Evolutionary conservation across 2,113 vertebrate species (phyloP).

Genomic region (Bubo blakistoni): DNA sequence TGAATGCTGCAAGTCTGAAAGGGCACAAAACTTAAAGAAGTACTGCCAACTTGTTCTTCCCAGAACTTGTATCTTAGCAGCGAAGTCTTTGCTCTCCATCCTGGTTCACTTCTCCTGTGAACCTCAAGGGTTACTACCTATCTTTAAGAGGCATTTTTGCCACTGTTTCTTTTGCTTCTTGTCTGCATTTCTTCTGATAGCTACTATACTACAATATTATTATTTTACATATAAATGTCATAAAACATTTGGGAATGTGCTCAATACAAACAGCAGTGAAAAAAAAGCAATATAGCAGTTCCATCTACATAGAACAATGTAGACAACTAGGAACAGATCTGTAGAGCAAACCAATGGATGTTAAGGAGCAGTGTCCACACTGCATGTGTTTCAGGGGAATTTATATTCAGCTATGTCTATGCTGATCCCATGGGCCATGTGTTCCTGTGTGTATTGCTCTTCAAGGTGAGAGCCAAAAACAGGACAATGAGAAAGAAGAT

Average conservation of each 20-base stretch:
- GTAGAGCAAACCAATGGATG: not conserved
- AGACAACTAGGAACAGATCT: not conserved
- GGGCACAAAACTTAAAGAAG: not conserved
- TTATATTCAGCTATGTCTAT: not conserved
- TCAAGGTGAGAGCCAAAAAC: not conserved
- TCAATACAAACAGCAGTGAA: not conserved
- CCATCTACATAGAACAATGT: not conserved
- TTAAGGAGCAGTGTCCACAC: not conserved
- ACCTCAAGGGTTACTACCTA: not conserved
- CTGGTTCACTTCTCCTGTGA: not conserved
- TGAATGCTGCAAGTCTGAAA: not conserved
- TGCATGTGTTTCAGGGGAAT: not conserved
- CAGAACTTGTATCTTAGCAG: not conserved
- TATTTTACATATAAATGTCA: not conserved
- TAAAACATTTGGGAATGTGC: not conserved
- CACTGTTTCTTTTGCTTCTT: not conserved
- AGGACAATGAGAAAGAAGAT: not conserved
- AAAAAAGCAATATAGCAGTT: not conserved
- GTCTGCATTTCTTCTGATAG: not conserved
- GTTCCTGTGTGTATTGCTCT: not conserved
- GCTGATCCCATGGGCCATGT: not conserved
- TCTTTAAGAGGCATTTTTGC: not conserved
- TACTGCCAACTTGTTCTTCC: not conserved
- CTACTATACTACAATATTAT: not conserved
- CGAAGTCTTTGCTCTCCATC: not conserved